Percentiles rank a stretch among this genome's conserved stretches.
phyloP scores from a whole-genome alignment of 1,140 invertebrate species.

The Drosophila kepulauana region DNA sequence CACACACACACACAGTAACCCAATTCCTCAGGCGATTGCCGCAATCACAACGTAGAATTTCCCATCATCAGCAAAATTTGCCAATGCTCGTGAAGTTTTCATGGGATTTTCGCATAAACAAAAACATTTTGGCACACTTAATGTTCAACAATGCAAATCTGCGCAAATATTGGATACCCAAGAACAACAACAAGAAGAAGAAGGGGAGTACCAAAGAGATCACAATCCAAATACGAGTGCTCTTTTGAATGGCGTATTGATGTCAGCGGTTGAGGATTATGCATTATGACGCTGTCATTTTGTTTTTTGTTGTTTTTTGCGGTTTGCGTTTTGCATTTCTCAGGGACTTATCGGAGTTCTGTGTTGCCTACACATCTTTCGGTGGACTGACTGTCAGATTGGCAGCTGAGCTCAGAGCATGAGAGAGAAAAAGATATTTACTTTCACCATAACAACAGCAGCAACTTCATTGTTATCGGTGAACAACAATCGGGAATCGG shows the following conservation, averaged over 20 bases:
- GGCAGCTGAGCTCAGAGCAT: not conserved
- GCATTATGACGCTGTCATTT: conserved; percentile 41
- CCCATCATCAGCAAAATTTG: conserved; percentile 16
- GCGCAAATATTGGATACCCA: not conserved
- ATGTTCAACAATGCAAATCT: conserved; percentile 36
- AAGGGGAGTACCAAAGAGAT: not conserved
- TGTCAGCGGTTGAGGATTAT: conserved; percentile 52
- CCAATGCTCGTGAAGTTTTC: conserved; percentile 12
- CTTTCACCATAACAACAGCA: conserved; percentile 26
- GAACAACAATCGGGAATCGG: conserved; percentile 24
- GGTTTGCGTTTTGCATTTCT: conserved; percentile 5
- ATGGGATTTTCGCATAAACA: conserved; percentile 24
- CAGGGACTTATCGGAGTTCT: conserved; percentile 17
- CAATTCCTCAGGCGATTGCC: conserved; percentile 47
- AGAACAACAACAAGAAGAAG: not conserved
- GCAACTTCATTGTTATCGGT: conserved; percentile 18
- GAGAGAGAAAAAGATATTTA: not conserved
- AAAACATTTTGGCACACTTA: conserved; percentile 34
- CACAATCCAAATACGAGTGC: conserved; percentile 16
- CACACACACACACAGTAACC: conserved; percentile 38
- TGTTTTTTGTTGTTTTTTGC: conserved; percentile 2
- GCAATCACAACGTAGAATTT: conserved; percentile 16
- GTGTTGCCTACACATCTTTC: conserved; percentile 30
- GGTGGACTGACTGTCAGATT: not conserved
- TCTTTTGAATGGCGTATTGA: conserved; percentile 50